phyloP scores from a whole-genome alignment of 2,113 vertebrate genomes.

The Dromaius novaehollandiae region DNA sequence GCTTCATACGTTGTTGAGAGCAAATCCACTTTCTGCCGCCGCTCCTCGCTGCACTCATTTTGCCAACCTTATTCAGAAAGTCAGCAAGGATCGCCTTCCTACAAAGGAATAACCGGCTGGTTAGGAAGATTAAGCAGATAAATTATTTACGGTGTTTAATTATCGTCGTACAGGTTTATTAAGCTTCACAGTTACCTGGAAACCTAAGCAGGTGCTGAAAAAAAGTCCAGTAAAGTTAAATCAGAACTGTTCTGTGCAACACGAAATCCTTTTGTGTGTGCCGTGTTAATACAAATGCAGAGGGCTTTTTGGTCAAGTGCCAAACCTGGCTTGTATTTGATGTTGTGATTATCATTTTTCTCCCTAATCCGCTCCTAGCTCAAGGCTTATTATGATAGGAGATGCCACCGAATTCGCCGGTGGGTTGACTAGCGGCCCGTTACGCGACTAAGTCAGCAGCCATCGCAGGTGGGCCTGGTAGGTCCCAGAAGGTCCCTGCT shows the following conservation, averaged over 20 bases:
- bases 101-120: conserved; percentile 46
- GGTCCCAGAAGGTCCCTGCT: not conserved
- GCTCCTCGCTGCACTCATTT: conserved; percentile 55
- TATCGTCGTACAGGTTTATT: conserved; percentile 76
- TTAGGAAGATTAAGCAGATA: conserved; percentile 74
- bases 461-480: conserved; percentile 5
- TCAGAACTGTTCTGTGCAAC: conserved; percentile 49
- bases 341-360: conserved; percentile 33
- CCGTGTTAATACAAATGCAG: conserved; percentile 38
- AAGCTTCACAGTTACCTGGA: conserved; percentile 77
- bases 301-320: not conserved
- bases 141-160: conserved; percentile 81
- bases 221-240: conserved; percentile 59
- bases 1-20: conserved; percentile 76
- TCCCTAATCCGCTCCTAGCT: conserved; percentile 39
- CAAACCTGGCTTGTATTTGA: conserved; percentile 37
- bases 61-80: conserved; percentile 67
- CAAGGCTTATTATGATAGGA: conserved; percentile 12
- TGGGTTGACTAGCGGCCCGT: not conserved
- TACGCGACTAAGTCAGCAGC: conserved; percentile 49
- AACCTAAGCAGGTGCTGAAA: conserved; percentile 51
- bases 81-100: conserved; percentile 67
- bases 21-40: conserved; percentile 75
- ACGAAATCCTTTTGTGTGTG: conserved; percentile 46
- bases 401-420: conserved; percentile 9